phyloP scores from a whole-genome alignment of 2,797 vertebrate species.

The Xiphophorus birchmanni region DNA sequence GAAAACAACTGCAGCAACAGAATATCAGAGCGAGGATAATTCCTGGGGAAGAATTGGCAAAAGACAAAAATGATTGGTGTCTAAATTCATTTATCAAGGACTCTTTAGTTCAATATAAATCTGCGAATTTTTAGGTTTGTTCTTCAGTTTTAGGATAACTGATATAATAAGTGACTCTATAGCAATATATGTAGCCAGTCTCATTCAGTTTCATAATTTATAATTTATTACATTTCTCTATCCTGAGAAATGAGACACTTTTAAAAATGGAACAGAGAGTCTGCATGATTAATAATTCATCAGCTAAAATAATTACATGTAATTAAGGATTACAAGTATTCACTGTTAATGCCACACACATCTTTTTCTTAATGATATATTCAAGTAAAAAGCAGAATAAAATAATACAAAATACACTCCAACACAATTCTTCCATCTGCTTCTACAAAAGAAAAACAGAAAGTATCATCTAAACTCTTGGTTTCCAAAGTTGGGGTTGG shows the following conservation, averaged over 20 bases:
- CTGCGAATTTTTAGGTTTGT: conserved; percentile 24
- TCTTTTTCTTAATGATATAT: neutral
- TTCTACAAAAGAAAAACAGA: neutral
- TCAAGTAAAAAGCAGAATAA: neutral
- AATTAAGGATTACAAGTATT: neutral
- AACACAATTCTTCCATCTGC: neutral
- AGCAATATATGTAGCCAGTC: neutral
- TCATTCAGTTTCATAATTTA: neutral
- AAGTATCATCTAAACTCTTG: neutral
- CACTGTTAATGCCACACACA: neutral
- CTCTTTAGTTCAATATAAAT: conserved; percentile 47
- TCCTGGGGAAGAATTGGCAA: conserved; percentile 55
- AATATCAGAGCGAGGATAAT: conserved; percentile 68
- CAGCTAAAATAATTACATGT: neutral
- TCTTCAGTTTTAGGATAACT: conserved; percentile 1
- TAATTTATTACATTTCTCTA: too few relatives aligned
- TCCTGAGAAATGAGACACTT: neutral
- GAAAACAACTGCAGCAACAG: conserved; percentile 80
- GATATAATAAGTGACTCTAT: too few relatives aligned
- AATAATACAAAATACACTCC: neutral
- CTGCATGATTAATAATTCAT: neutral
- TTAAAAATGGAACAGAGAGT: neutral
- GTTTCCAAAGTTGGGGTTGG: neutral
- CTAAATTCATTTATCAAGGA: conserved; percentile 62
- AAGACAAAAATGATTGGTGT: conserved; percentile 61